A percentile compares a stretch with the other conserved stretches of the same genome.
These are phyloP conservation scores for Amazona ochrocephala DNA, from an alignment of 2,797 vertebrate genomes.

Conservation along the genomic window DNA sequence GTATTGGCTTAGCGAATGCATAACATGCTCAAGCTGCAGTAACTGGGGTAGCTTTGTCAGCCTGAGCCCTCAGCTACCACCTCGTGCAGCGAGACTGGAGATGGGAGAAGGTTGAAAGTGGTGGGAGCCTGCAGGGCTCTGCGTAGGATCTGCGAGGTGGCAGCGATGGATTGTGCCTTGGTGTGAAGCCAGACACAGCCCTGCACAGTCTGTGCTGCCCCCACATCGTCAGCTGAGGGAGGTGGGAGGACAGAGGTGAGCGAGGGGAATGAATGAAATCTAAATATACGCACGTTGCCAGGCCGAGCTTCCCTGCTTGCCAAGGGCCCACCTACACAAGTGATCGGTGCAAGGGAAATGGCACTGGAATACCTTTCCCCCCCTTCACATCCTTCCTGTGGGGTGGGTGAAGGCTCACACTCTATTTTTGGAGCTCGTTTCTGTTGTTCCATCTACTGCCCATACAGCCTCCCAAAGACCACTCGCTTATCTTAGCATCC, in stretches of 20 bases:
- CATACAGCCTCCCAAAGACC: background rate
- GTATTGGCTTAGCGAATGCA: background rate
- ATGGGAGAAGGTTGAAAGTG: background rate
- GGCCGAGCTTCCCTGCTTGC: background rate
- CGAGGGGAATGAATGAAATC: background rate
- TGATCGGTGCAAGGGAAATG: background rate
- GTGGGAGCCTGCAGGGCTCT: background rate
- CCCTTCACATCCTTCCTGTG: constrained; percentile 1
- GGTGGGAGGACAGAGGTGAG: background rate
- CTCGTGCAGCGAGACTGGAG: background rate
- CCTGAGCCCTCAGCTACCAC: background rate
- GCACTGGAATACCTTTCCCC: background rate
- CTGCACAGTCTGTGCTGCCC: accelerated
- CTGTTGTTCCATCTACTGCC: background rate
- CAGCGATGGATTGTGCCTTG: accelerated
- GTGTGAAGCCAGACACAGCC: background rate
- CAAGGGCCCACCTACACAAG: background rate
- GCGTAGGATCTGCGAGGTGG: background rate
- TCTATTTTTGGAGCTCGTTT: background rate
- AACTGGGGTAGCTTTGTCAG: background rate
- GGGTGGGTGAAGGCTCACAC: background rate
- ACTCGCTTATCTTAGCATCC: accelerated
- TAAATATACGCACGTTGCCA: background rate
- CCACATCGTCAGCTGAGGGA: accelerated
- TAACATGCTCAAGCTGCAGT: background rate